Evolutionary conservation across 2,113 vertebrate genomes (phyloP), one percentile per base, ranked within the genome.

Genomic region (Montifringilla adamsi): DNA sequence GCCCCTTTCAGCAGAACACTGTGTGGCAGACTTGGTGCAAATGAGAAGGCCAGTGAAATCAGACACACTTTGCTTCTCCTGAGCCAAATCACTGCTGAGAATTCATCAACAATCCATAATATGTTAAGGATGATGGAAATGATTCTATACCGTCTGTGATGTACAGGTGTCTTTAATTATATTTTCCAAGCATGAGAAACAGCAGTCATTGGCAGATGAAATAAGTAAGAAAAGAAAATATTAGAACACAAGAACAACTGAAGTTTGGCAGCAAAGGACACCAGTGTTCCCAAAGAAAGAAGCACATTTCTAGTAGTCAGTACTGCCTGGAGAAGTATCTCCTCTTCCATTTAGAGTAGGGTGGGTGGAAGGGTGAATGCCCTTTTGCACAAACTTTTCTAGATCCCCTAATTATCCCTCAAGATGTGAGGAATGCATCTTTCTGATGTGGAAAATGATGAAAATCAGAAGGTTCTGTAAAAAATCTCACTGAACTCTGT

Each of bases 21-120:
- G 68, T 85, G 91, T 74, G 67, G 50, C 22, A 73, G 87, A 49
- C 55, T 43, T 75, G 56, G 63, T 93, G 89, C 63, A 97, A 93
- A 95, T 39, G 85, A 95, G 70, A 69, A 91, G 50, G 33, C 26
- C 67, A 31, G 72, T 52, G 67, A 66, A 91, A 86, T 69, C 55
- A 88, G 75, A 83, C 67, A 85, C 50, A 50, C 35, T 87, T 83
- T 15, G 12, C 67, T 74, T 37, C 64, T 73, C 59, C 78, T 37
- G 67, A 93, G 82, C 81, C 87, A 94, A 91, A 83, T 74, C 87
- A 86, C 91, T 93, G 93, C 93, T 95, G 87, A 92, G 91, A 91
- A 84, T 94, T 92, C 84, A 93, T 93, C 93, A 94, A 39, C 90
- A 84, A 86, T 73, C 59, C 68, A 69, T 62, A 90, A 59, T 22